Conservation (phyloP, 1,140 invertebrate genomes). For the Pseudomyrmex flavicornis region DNA sequence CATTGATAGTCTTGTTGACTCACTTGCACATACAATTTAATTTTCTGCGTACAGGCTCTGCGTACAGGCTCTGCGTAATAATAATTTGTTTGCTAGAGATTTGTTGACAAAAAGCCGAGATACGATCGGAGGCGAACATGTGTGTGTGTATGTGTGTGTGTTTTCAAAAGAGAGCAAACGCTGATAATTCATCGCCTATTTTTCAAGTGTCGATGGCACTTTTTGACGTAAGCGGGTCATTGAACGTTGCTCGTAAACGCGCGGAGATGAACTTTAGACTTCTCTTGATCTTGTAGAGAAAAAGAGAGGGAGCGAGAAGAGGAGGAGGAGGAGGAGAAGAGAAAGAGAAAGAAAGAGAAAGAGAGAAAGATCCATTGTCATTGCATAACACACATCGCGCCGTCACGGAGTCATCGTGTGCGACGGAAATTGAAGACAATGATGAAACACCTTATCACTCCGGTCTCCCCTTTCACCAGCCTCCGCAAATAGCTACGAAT, state of each 20-base stretch:
- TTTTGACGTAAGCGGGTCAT: conserved; percentile 61
- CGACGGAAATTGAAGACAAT: conserved; percentile 61
- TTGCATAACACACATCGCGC: conserved; percentile 46
- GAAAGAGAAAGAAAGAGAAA: background rate
- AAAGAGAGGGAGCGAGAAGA: too few species aligned
- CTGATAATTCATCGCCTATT: conserved; percentile 36
- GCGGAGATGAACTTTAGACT: conserved; percentile 60
- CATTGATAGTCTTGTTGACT: too few species aligned
- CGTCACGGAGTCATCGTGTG: conserved; percentile 40
- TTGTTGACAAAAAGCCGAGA: conserved; percentile 29
- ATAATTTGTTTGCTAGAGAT: background rate
- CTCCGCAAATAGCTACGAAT: conserved; percentile 50
- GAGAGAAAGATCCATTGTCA: conserved; percentile 35
- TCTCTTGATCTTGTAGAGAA: background rate
- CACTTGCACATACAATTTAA: background rate
- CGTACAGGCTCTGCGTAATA: too few species aligned
- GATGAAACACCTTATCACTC: conserved; percentile 60
- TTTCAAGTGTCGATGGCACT: background rate
- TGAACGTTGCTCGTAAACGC: conserved; percentile 53
- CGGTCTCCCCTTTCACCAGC: conserved; percentile 15
- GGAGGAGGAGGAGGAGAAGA: too few species aligned
- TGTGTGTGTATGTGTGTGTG: conserved; percentile 16
- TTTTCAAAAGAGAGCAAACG: conserved; percentile 24
- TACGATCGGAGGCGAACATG: background rate
- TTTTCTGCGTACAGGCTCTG: background rate